Conservation (phyloP, 1,140 invertebrate genomes). For the Hyphantria cunea region DNA sequence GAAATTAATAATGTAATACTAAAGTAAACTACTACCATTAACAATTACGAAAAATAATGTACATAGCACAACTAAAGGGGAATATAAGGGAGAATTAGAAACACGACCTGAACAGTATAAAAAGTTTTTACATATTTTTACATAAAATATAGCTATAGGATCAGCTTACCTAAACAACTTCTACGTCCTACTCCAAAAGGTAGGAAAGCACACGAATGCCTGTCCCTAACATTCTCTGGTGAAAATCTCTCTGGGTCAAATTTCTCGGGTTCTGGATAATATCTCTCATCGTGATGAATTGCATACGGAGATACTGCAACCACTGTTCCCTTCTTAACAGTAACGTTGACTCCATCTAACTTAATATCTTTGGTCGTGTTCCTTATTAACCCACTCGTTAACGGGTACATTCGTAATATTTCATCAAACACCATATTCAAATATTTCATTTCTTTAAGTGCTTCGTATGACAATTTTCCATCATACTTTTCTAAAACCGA, state of each 20-base stretch:
- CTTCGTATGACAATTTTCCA: slow-evolving; percentile 37
- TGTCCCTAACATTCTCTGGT: slow-evolving; percentile 62
- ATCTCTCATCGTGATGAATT: slow-evolving; percentile 45
- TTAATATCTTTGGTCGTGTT: slow-evolving; percentile 57
- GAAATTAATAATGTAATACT: too few species aligned
- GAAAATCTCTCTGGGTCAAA: slow-evolving; percentile 83
- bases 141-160: not conserved
- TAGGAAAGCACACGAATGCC: slow-evolving; percentile 73
- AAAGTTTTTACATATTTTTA: too few species aligned
- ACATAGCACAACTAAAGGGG: too few species aligned
- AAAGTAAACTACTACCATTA: too few species aligned
- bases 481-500: slow-evolving; percentile 32
- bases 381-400: slow-evolving; percentile 32
- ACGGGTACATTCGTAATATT: slow-evolving; percentile 36
- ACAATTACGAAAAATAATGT: too few species aligned
- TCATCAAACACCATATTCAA: slow-evolving; percentile 41
- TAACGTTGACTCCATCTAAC: slow-evolving; percentile 72
- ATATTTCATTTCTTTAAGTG: slow-evolving; percentile 43
- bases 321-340: slow-evolving; percentile 69
- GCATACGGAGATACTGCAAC: slow-evolving; percentile 36
- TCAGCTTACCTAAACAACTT: slow-evolving; percentile 79
- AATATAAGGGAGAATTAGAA: too few species aligned
- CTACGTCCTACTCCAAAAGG: slow-evolving; percentile 83
- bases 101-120: too few species aligned
- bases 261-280: slow-evolving; percentile 68